These are phyloP conservation scores for Tenthredo scrophulariae DNA, from an alignment of 2,888 invertebrate species.

Conservation along the genomic window DNA sequence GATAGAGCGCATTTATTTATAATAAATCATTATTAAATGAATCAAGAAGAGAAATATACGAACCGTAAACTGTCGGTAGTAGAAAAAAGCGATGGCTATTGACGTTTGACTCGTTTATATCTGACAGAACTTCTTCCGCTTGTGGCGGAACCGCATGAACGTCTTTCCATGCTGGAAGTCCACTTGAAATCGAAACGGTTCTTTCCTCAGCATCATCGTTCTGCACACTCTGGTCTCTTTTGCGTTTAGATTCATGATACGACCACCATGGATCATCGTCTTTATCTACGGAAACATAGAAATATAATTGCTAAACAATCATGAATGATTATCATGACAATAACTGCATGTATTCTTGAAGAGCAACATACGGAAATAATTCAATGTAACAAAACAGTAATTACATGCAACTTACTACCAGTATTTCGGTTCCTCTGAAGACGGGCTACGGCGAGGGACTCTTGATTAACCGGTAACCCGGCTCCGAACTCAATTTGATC, in stretches of 20 bases:
- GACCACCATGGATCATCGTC: slow-evolving; percentile 37
- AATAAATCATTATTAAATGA: background rate
- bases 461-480: background rate
- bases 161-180: background rate
- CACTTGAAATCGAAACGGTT: background rate
- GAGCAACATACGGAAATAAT: background rate
- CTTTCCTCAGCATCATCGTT: background rate
- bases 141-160: background rate
- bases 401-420: slow-evolving; percentile 14
- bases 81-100: slow-evolving; percentile 25
- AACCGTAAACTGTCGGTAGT: slow-evolving; percentile 48
- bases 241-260: background rate
- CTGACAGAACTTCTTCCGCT: background rate
- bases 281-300: slow-evolving; percentile 17
- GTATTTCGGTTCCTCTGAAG: slow-evolving; percentile 34
- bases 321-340: background rate
- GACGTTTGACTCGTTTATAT: background rate
- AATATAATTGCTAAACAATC: background rate
- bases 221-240: background rate
- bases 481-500: slow-evolving; percentile 16
- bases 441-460: background rate
- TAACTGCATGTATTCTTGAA: background rate
- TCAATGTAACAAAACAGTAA: background rate
- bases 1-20: background rate
- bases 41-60: slow-evolving; percentile 3